phyloP scores from a whole-genome alignment of 2,113 vertebrate species.

The Oceanodroma tethys region DNA sequence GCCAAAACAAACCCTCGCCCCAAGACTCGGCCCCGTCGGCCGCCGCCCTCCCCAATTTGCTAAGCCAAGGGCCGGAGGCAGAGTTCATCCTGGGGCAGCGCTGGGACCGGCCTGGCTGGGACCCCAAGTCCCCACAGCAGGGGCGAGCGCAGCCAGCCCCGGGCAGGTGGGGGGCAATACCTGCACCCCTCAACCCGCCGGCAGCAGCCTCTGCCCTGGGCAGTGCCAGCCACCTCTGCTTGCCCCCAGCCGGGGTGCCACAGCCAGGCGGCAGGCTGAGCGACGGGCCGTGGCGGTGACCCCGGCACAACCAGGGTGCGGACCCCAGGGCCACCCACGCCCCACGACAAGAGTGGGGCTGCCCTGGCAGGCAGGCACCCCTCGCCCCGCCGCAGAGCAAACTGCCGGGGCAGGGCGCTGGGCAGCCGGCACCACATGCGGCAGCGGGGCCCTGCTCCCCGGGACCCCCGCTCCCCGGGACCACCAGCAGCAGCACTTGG shows the following conservation, averaged over 20 bases:
- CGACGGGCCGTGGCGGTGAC: not conserved
- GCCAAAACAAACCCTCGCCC: not conserved
- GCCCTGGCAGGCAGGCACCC: not conserved
- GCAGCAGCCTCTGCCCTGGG: too few species aligned
- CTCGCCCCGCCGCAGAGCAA: not conserved
- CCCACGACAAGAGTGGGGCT: not conserved
- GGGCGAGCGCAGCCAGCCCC: not conserved
- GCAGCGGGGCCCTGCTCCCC: not conserved
- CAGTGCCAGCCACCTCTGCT: not conserved
- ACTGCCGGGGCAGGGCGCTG: not conserved
- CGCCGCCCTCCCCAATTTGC: not conserved
- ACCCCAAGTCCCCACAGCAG: not conserved
- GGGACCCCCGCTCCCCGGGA: not conserved
- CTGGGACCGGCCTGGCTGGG: not conserved
- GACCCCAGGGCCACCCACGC: not conserved
- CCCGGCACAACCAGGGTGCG: not conserved
- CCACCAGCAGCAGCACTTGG: not conserved
- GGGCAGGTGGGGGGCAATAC: not conserved
- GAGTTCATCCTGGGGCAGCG: not conserved
- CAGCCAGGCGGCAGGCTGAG: not conserved
- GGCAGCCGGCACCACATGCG: not conserved
- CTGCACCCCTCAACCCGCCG: not conserved
- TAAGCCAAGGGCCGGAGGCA: not conserved
- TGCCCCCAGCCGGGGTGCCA: not conserved
- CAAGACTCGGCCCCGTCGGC: not conserved